phyloP scores from a whole-genome alignment of 2,888 invertebrate species.

The Ophioninae sp. region DNA sequence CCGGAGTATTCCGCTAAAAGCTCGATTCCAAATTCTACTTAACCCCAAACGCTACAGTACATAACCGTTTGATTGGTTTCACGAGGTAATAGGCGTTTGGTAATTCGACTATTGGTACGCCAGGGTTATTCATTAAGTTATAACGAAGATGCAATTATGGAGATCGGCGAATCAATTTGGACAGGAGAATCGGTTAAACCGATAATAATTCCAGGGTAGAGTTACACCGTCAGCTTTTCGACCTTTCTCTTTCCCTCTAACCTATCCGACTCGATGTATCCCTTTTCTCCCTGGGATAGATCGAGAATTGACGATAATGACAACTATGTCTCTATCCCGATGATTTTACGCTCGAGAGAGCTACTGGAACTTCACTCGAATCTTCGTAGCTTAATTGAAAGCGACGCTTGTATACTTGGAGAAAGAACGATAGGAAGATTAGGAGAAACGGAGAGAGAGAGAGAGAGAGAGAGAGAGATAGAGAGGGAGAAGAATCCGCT shows the following conservation, averaged over 20 bases:
- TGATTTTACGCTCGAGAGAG: slow-evolving; percentile 50
- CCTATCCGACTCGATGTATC: neutral
- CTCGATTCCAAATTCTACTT: slow-evolving; percentile 13
- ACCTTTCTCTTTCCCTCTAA: neutral
- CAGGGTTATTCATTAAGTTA: slow-evolving; percentile 43
- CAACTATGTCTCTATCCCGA: slow-evolving; percentile 44
- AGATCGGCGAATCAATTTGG: slow-evolving; percentile 56
- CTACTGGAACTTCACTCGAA: slow-evolving; percentile 20
- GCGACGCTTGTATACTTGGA: slow-evolving; percentile 74
- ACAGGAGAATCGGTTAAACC: slow-evolving; percentile 42
- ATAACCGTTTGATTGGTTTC: slow-evolving; percentile 15
- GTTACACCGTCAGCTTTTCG: neutral
- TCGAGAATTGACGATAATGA: slow-evolving; percentile 1
- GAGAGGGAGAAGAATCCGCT: slow-evolving; percentile 35
- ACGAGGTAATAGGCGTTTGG: slow-evolving; percentile 29
- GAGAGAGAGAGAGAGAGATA: slow-evolving; percentile 21
- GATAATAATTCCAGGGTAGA: slow-evolving; percentile 34
- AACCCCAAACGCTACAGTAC: neutral
- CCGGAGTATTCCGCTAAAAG: neutral
- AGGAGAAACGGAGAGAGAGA: slow-evolving; percentile 32
- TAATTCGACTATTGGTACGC: slow-evolving; percentile 49
- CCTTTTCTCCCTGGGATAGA: slow-evolving; percentile 15
- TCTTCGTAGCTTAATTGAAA: slow-evolving; percentile 76
- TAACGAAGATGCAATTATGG: slow-evolving; percentile 48
- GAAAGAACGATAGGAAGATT: slow-evolving; percentile 54